Evolutionary conservation across 2,797 vertebrate species (phyloP).

Genomic region (Astyanax mexicanus): DNA sequence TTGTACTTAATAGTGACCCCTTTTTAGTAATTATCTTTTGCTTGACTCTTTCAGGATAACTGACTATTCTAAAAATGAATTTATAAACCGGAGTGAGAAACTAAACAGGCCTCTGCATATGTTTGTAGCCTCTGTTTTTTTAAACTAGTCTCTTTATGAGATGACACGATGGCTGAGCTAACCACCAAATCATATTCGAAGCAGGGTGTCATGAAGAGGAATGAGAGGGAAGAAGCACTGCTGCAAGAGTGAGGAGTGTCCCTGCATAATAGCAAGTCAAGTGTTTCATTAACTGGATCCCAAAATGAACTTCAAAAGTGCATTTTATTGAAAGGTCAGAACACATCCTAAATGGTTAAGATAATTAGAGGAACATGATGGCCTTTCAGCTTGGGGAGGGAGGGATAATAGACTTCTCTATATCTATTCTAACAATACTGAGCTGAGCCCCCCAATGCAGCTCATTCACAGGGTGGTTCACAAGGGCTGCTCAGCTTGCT

Average conservation of each 20-base stretch:
- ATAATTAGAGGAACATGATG: constrained; percentile 33
- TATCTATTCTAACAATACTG: constrained; percentile 24
- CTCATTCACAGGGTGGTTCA: not conserved
- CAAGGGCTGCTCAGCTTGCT: not conserved
- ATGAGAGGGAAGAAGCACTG: not conserved
- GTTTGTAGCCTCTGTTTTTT: constrained; percentile 19
- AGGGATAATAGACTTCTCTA: constrained; percentile 31
- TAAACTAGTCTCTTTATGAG: constrained; percentile 12
- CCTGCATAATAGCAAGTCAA: constrained; percentile 40
- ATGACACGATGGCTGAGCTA: not conserved
- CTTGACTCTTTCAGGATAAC: no score
- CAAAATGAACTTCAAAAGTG: constrained; percentile 47
- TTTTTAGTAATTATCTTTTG: no score
- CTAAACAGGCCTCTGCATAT: not conserved
- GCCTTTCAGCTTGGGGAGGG: constrained; percentile 26
- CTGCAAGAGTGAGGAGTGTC: constrained; percentile 34
- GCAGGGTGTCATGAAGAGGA: not conserved
- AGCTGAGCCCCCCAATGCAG: constrained; percentile 15
- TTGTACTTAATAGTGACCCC: no score
- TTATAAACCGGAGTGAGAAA: not conserved
- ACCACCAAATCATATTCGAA: constrained; percentile 18
- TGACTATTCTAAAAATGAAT: not conserved
- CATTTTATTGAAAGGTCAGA: constrained; percentile 41
- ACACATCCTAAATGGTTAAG: constrained; percentile 33
- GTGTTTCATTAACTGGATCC: constrained; percentile 48